Evolutionary conservation across 2,113 vertebrate species (phyloP), one percentile per base, ranked within the genome.

Genomic region (Zosterops lateralis): DNA sequence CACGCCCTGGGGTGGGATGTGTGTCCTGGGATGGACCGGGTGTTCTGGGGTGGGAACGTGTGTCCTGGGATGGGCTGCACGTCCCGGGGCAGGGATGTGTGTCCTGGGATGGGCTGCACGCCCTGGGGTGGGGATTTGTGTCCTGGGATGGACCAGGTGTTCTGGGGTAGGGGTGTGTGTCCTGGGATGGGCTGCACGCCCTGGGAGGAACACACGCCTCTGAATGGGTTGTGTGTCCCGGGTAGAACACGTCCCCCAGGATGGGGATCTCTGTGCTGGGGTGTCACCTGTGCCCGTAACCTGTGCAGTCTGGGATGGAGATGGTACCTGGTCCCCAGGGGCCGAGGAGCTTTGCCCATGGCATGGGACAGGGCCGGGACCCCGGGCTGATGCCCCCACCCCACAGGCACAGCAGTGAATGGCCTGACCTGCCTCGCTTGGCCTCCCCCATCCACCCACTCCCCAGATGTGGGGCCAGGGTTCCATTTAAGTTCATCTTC

Each of bases 51-150:
- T 36, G 36, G 36, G 36, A 36, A 36, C 4, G 9, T 36, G 17
- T 53, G 54, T 6, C 15, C 38, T 1, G 6, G 48, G 42, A 7
- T 5, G 31, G 17, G 2, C 29, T 9, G 9, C 0, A 22, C 7
- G 51, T 5, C 12, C 10, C 0, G 60, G 14, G 14, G 1, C 2
- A 1, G 31, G 72, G 9, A 31, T 5, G 17, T 4, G 17, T 32
- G 9, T 14, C 36, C 44, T 0, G 19, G 13, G 44, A 32, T 1
- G 61, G 54, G 36, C 36, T 36, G 36, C 36, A 36, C 8, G 51
- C 4, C 14, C 13, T 0, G 70, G 14, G 14, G 1, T 2, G 1
- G 31, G 62, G 9, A 31, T 6, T 14, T 4, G 17, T 32, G 9
- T 14, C 36, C 44, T 0, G 19, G 10, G 44, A 32, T 1, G 61